phyloP scores from a whole-genome alignment of 2,797 vertebrate species.

The Helostoma temminkii region DNA sequence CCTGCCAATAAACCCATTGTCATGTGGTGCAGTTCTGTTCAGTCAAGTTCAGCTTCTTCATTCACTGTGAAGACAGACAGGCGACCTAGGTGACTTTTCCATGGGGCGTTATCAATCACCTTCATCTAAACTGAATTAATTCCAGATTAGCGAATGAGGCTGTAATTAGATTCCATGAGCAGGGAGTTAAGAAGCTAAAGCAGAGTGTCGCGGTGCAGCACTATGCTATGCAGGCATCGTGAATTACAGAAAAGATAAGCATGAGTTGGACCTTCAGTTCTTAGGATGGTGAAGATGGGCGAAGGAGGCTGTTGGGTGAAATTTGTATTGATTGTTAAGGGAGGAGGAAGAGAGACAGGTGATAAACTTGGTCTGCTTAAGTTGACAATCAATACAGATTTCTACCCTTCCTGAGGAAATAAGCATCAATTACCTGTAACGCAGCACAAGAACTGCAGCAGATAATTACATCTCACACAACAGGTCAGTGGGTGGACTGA shows the following conservation, averaged over 20 bases:
- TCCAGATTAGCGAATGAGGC: conserved; percentile 75
- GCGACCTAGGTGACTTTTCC: conserved; percentile 73
- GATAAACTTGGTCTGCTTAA: conserved; percentile 93
- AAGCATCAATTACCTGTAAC: conserved; percentile 85
- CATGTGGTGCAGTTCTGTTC: conserved; percentile 33
- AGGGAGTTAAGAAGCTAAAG: conserved; percentile 63
- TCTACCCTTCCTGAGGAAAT: conserved; percentile 87
- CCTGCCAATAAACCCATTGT: conserved; percentile 10
- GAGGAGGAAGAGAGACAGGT: conserved; percentile 81
- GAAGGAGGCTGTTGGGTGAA: conserved; percentile 80
- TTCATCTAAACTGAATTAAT: conserved; percentile 81
- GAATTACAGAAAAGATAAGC: conserved; percentile 78
- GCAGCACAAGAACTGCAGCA: conserved; percentile 73
- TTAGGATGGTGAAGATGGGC: conserved; percentile 66
- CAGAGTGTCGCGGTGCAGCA: conserved; percentile 49
- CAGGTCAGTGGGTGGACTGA: conserved; percentile 77
- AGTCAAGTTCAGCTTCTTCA: conserved; percentile 55
- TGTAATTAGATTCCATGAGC: conserved; percentile 79
- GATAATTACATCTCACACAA: conserved; percentile 85
- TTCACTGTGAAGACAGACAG: conserved; percentile 55
- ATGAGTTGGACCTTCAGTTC: conserved; percentile 77
- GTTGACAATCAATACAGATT: conserved; percentile 90
- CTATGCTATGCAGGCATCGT: conserved; percentile 53
- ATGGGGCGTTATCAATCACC: conserved; percentile 76
- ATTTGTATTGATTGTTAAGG: conserved; percentile 90